Evolutionary conservation across 2,888 invertebrate genomes (phyloP), one percentile per base, ranked within the genome.

Genomic region (Apomyelois bistriatella): DNA sequence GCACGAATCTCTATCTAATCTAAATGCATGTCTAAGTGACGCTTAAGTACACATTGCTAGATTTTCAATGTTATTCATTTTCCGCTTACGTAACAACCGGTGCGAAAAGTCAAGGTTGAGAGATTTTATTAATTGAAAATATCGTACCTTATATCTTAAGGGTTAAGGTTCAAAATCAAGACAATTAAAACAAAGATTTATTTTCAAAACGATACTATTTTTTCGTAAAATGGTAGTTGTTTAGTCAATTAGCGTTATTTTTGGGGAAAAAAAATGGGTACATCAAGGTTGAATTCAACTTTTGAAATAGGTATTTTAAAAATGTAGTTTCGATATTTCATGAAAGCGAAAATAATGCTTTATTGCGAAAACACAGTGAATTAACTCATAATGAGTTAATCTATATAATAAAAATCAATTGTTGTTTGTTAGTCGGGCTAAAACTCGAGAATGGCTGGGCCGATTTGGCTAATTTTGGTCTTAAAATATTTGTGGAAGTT

Each of bases 101-200:
- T 37, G 48, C 32, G 22, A 49, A 49, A 38, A 49, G 38, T 49
- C 48, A 49, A 49, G 48, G 48, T 38, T 38, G 9, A 6, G 13
- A 12, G 3, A 0, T 16, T 7, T 37, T 9, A 17, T 37, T 37
- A 48, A n/a, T n/a, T n/a, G n/a, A n/a, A n/a, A n/a, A n/a, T n/a
- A n/a, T 49, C 38, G 38, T 38, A 28, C 9, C 38, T 22, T 22
- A 22, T 8, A 10, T 2, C 9, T 13, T 49, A 49, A 40, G 28
- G 48, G 13, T 49, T 49, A 49, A 40, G 28, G 48, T 30, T 49
- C 13, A 38, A 49, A 28, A 13, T 49, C 7, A 38, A 36, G n/a
- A n/a, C n/a, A n/a, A 6, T 1, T 13, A 38, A 1, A 22, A 38
- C 12, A 37, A 22, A 12, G 17, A 6, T n/a, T 48, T 36, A 12